Conservation (phyloP, 2,888 invertebrate species). For the Linyphia triangularis region DNA sequence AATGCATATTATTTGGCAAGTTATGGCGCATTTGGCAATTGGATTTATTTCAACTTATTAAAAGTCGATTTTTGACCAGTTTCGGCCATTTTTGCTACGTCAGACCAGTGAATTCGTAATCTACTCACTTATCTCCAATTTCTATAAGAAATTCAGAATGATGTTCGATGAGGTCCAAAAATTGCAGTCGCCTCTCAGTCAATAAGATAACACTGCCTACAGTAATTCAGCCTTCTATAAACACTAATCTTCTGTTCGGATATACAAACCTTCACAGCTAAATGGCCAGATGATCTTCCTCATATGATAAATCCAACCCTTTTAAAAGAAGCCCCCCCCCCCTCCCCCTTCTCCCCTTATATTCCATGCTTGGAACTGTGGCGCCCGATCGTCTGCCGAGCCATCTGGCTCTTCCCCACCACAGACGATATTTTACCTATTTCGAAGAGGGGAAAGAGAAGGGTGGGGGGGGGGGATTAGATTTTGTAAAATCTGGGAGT, state of each 20-base stretch:
- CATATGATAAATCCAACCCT: conserved; percentile 6
- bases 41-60: too few species aligned
- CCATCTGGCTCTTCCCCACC: conserved; percentile 22
- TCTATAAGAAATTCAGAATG: too few species aligned
- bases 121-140: too few species aligned
- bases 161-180: too few species aligned
- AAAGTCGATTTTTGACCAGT: too few species aligned
- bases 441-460: neutral
- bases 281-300: conserved; percentile 25
- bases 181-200: too few species aligned
- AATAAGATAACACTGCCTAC: too few species aligned
- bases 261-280: neutral
- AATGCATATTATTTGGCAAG: too few species aligned
- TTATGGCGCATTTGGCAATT: too few species aligned
- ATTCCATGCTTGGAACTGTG: neutral
- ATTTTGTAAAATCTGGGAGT: conserved; percentile 11
- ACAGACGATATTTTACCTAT: conserved; percentile 9
- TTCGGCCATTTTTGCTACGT: too few species aligned
- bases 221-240: neutral
- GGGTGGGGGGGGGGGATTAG: conserved; percentile 1
- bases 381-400: conserved; percentile 45
- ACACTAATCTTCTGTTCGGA: neutral
- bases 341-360: neutral
- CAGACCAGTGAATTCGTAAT: too few species aligned
- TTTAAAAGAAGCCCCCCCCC: neutral